A percentile compares a stretch with the other conserved stretches of the same genome.
phyloP scores from a whole-genome alignment of 2,113 vertebrate genomes.

The Barnardius zonarius region DNA sequence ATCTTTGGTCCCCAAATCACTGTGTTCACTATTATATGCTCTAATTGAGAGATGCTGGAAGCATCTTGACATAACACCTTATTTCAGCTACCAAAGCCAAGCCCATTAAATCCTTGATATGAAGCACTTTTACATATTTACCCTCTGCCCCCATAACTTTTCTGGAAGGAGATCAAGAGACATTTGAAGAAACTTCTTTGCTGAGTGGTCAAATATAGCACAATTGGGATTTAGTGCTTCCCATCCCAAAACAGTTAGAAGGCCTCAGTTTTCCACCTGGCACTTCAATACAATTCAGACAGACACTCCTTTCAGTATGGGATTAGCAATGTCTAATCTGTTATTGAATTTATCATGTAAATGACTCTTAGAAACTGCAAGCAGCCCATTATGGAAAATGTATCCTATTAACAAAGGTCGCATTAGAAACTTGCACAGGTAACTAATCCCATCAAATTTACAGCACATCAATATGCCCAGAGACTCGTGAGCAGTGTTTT shows the following conservation, averaged over 20 bases:
- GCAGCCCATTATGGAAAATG: slow-evolving; percentile 52
- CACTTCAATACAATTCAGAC: slow-evolving; percentile 1
- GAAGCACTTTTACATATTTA: neutral
- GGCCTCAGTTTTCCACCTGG: neutral
- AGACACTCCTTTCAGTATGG: neutral
- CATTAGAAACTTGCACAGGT: slow-evolving; percentile 53
- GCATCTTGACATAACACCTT: neutral
- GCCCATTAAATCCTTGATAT: neutral
- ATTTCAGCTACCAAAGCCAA: neutral
- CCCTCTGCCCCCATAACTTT: neutral
- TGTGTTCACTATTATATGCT: neutral
- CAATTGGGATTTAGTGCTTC: neutral
- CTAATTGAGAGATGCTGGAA: neutral
- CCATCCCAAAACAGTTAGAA: neutral
- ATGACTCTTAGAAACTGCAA: slow-evolving; percentile 43
- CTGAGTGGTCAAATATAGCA: neutral
- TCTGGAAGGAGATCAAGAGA: neutral
- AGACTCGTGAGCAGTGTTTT: slow-evolving; percentile 36
- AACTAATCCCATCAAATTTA: slow-evolving; percentile 55
- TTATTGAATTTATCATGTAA: slow-evolving; percentile 57
- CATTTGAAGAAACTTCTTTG: neutral
- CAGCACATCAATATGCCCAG: slow-evolving; percentile 61
- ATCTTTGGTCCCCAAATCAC: neutral
- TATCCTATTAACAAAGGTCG: slow-evolving; percentile 67
- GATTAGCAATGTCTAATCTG: slow-evolving; percentile 43